Conservation (phyloP, 2,113 vertebrate genomes). For the Hylia prasina region DNA sequence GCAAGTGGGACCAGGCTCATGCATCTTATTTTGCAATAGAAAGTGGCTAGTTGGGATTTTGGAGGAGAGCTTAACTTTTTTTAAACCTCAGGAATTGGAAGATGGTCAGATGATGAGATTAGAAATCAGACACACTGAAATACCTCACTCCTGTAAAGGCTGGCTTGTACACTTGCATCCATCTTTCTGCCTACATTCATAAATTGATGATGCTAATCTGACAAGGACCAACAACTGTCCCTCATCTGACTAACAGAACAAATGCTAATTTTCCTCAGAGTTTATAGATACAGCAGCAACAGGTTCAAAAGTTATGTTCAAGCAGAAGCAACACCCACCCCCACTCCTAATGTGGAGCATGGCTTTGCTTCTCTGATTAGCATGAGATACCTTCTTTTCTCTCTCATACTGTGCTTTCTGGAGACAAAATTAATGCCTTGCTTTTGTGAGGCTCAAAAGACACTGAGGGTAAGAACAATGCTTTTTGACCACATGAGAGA, state of each 20-base stretch:
- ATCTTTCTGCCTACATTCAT: neutral
- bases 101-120: neutral
- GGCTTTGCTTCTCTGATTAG: neutral
- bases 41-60: neutral
- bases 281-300: neutral
- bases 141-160: neutral
- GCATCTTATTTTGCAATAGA: neutral
- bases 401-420: neutral
- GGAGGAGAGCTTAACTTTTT: neutral
- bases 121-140: neutral
- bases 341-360: neutral
- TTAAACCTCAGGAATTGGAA: neutral
- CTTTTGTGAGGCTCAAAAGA: neutral
- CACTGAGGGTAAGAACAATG: neutral
- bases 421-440: neutral
- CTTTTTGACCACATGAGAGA: neutral
- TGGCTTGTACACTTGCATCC: neutral
- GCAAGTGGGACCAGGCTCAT: neutral
- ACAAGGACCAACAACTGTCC: neutral
- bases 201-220: neutral
- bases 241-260: neutral
- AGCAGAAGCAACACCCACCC: neutral
- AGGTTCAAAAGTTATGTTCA: neutral
- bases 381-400: neutral
- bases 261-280: neutral